A percentile compares a stretch with the other conserved stretches of the same genome.
Conservation (phyloP, 1,140 invertebrate species). For the Mycetomoellerius zeteki region DNA sequence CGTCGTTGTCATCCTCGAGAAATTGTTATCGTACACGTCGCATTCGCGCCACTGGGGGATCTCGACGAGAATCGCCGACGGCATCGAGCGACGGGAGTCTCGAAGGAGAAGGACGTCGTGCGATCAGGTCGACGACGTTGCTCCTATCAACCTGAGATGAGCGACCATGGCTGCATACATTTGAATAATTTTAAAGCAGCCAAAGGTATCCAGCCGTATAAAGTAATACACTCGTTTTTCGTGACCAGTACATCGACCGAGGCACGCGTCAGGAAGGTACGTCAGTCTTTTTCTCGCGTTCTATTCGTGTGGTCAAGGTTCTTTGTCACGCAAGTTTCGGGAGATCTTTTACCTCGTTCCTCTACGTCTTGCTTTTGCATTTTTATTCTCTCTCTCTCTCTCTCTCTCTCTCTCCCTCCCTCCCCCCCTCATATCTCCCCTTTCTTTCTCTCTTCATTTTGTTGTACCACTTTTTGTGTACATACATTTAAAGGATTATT, state of each 20-base stretch:
- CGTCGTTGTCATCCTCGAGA: slow-evolving; percentile 39
- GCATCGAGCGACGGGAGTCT: neutral
- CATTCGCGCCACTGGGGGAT: slow-evolving; percentile 8
- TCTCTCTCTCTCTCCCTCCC: too few relatives aligned
- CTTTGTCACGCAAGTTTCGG: slow-evolving; percentile 45
- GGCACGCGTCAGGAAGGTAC: slow-evolving; percentile 88
- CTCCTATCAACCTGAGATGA: slow-evolving; percentile 87
- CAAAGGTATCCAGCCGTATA: slow-evolving; percentile 91
- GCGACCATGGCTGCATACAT: slow-evolving; percentile 92
- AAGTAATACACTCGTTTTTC: slow-evolving; percentile 90
- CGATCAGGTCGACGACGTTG: slow-evolving; percentile 64
- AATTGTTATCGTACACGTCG: slow-evolving; percentile 21
- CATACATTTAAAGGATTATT: too few relatives aligned
- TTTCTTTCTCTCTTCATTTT: too few relatives aligned
- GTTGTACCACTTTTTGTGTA: too few relatives aligned
- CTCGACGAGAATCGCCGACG: slow-evolving; percentile 40
- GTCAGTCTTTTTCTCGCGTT: slow-evolving; percentile 63
- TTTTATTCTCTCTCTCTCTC: too few relatives aligned
- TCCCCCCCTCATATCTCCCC: too few relatives aligned
- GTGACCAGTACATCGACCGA: slow-evolving; percentile 88
- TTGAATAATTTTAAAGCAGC: slow-evolving; percentile 92
- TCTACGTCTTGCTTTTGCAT: too few relatives aligned
- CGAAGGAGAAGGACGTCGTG: slow-evolving; percentile 40
- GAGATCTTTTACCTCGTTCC: too few relatives aligned
- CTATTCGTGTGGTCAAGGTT: slow-evolving; percentile 58